Base-by-base conservation (phyloP, 2,888 invertebrate species). In the Lomographa bimaculata region DNA sequence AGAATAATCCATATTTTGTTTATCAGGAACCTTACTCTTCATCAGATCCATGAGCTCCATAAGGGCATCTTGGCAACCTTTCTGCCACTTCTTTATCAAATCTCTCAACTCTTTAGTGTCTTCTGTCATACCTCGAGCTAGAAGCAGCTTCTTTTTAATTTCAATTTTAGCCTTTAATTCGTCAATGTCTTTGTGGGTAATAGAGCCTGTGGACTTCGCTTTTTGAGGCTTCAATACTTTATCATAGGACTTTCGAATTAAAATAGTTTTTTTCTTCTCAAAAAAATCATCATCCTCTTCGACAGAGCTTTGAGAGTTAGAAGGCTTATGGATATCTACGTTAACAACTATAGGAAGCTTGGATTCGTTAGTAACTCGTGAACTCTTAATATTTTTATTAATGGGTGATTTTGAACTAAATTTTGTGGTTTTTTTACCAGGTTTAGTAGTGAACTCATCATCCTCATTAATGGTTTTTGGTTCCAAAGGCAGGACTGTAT, bases 31-130 rank as follows among this genome's bases (percentile, higher is more conserved):
- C 33, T 84, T 85, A 0, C 57, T 69, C 41, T 76, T 79, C 73
- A 90, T 83, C 18, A 86, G 48, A 18, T 80, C 80, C 58, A 91
- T 75, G 6, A 91, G 68, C 38, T 90, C 86, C 41, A 78, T 72
- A 7, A 92, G 59, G 0, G 90, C 91, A 53, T 79, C 78, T 47
- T 90, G 90, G 46, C 91, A 91, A 1, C 89, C 91, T 34, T 71
- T 79, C 50, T 89, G 86, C 91, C 91, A 91, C 52, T 81, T 90
- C 39, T 84, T 79, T 12, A 91, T 91, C 11, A 89, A 66, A 19
- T 47, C 65, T 41, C 81, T 63, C 3, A 92, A 54, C 57, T 91
- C 90, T 44, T 80, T 80, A 0, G 84, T 79, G 19, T 91, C 90
- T 28, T 83, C 75, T 7, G 79, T 73, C 43, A 78, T 66, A 11